These are phyloP conservation scores for Sarcoramphus papa DNA, from an alignment of 2,797 vertebrate species.

Conservation along the genomic window DNA sequence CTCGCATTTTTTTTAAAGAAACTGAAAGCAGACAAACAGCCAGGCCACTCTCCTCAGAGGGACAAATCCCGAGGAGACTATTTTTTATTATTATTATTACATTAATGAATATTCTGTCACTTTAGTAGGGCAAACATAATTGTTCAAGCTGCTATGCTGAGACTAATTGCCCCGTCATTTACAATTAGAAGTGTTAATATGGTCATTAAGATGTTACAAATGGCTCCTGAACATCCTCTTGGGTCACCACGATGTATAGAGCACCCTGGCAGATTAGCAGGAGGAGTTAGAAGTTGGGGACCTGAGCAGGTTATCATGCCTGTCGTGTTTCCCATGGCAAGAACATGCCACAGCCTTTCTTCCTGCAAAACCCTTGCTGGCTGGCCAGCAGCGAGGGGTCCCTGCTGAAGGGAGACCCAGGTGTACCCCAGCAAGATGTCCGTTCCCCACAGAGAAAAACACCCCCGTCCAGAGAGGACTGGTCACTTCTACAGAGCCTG, in stretches of 20 bases:
- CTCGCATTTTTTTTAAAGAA: background rate
- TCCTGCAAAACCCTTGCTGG: accelerated
- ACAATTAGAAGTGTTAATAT: conserved; percentile 26
- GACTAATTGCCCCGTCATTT: conserved; percentile 34
- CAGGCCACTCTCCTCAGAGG: background rate
- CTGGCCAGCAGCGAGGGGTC: background rate
- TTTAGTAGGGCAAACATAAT: conserved; percentile 4
- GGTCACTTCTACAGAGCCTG: background rate
- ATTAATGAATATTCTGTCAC: conserved; percentile 41
- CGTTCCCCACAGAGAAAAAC: background rate
- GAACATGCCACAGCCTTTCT: background rate
- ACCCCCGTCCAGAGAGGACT: background rate
- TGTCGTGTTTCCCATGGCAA: too few relatives aligned
- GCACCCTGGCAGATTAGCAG: background rate
- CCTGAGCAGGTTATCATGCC: background rate
- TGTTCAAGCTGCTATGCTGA: background rate
- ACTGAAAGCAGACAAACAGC: background rate
- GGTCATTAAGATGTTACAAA: background rate
- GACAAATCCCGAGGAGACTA: background rate
- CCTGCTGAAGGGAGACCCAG: background rate
- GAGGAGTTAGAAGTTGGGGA: background rate
- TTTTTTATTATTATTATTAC: background rate
- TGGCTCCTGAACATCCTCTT: background rate
- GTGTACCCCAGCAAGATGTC: background rate
- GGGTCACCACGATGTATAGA: background rate